Percentiles rank a stretch among this genome's conserved stretches.
Conservation (phyloP, 2,113 vertebrate genomes). For the Nyctereutes procyonoides region DNA sequence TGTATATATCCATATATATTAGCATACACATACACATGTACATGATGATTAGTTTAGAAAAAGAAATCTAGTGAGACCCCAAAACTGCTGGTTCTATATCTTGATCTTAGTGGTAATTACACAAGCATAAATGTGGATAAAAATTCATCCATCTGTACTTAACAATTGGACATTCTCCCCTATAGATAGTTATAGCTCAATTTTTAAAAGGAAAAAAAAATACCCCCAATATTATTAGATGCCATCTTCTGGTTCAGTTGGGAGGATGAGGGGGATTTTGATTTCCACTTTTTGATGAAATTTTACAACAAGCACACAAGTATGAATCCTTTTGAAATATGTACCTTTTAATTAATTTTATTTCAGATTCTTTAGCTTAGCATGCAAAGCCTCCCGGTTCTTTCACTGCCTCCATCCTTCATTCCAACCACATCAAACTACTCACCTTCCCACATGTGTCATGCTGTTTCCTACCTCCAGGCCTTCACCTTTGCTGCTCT, state of each 20-base stretch:
- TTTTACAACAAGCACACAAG: neutral
- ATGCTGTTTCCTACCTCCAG: neutral
- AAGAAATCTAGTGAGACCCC: neutral
- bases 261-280: neutral
- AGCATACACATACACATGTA: neutral
- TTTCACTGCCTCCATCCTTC: neutral
- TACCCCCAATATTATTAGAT: neutral
- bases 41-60: neutral
- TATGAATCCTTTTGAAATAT: neutral
- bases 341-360: neutral
- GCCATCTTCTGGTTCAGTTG: neutral
- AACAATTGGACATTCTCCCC: neutral
- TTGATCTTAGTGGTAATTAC: neutral
- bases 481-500: neutral
- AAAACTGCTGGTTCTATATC: neutral
- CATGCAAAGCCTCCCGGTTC: neutral
- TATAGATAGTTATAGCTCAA: neutral
- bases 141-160: constrained; percentile 24
- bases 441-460: neutral
- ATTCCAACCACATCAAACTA: neutral
- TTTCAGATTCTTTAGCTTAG: neutral
- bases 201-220: neutral
- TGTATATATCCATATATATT: neutral
- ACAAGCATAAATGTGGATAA: neutral
- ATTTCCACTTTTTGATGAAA: neutral